phyloP scores from a whole-genome alignment of 1,140 invertebrate species.

The Formica selysi region DNA sequence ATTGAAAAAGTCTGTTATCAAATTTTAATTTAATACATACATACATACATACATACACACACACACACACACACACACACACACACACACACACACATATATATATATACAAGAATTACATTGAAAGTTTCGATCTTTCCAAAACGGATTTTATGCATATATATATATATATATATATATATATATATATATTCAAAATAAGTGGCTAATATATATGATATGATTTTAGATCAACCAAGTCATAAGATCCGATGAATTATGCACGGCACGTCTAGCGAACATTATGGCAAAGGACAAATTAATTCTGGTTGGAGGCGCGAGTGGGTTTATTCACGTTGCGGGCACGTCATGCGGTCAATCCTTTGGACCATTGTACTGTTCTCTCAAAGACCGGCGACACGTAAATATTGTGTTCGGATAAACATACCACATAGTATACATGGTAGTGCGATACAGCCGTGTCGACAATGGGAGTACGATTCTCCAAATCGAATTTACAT shows the following conservation, averaged over 20 bases:
- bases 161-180: not conserved
- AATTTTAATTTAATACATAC: not conserved
- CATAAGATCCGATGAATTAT: conserved; percentile 38
- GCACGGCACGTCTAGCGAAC: conserved; percentile 32
- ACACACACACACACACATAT: no score
- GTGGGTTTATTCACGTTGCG: conserved; percentile 38
- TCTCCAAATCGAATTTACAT: conserved; percentile 24
- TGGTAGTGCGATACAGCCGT: not conserved
- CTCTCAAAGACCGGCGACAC: conserved; percentile 54
- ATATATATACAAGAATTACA: no score
- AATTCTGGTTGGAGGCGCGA: conserved; percentile 40
- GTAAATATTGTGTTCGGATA: conserved; percentile 58
- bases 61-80: no score
- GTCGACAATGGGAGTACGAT: conserved; percentile 9
- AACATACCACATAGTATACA: conserved; percentile 32
- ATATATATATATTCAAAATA: not conserved
- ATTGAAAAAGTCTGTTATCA: not conserved
- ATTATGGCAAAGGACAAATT: conserved; percentile 44
- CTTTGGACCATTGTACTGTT: conserved; percentile 52
- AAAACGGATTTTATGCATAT: no score
- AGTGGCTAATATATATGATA: not conserved
- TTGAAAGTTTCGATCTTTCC: no score
- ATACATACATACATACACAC: no score
- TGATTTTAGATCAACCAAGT: conserved; percentile 34
- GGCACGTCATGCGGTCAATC: conserved; percentile 25